These are phyloP conservation scores for Dicrurus megarhynchus DNA, from an alignment of 2,113 vertebrate genomes.

Conservation along the genomic window DNA sequence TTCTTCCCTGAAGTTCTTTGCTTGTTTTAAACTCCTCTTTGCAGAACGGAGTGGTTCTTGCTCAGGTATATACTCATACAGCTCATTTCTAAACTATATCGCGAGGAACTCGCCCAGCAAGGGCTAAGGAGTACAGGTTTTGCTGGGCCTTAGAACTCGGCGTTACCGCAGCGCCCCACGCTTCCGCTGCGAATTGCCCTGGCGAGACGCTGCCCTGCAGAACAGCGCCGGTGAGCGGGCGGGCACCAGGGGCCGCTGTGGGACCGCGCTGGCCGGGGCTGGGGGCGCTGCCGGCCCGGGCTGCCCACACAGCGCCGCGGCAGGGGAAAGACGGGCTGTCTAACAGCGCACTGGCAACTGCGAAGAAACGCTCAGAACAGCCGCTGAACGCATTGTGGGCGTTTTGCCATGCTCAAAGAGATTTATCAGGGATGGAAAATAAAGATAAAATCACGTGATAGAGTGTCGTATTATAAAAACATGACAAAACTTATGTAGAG, in stretches of 20 bases:
- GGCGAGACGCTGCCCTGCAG: background rate
- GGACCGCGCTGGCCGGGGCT: background rate
- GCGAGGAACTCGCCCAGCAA: background rate
- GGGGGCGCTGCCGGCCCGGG: background rate
- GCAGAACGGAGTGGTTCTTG: background rate
- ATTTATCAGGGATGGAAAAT: background rate
- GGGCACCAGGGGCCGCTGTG: constrained; percentile 62
- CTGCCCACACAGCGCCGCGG: fast-evolving
- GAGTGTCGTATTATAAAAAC: background rate
- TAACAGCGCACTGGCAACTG: fast-evolving
- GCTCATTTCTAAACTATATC: fast-evolving
- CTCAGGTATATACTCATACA: background rate
- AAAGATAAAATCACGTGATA: background rate
- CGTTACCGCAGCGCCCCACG: fast-evolving
- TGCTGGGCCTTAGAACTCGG: too few relatives aligned
- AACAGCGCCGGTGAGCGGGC: fast-evolving
- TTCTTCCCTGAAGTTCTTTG: background rate
- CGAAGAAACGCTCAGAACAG: fast-evolving
- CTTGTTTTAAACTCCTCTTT: background rate
- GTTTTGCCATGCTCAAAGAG: fast-evolving
- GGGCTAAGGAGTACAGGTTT: background rate
- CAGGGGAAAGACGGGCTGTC: fast-evolving
- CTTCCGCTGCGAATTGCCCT: fast-evolving
- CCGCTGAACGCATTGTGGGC: fast-evolving
- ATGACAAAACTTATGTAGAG: background rate